Base-by-base conservation (phyloP, 1,140 invertebrate species). In the Polypedilum vanderplanki region DNA sequence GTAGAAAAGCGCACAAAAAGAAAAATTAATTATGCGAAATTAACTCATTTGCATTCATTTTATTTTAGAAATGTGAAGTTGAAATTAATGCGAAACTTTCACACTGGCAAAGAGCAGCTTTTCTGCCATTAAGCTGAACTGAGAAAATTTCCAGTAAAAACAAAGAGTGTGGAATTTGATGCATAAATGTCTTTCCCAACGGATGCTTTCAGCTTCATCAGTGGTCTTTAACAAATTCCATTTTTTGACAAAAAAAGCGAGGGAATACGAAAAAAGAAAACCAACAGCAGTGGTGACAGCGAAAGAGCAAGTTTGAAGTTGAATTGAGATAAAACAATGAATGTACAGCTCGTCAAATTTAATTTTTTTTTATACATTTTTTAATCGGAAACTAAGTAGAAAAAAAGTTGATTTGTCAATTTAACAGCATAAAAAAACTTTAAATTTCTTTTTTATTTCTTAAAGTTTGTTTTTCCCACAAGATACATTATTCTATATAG, bases 11-110 rank as follows among this genome's bases (percentile, higher is more conserved):
- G n/a, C 46, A 57, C 12, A 57, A 57, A 57, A 57, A 15, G 46
- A 57, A 33, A 33, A 33, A 57, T 57, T 57, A 57, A 57, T 57
- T 57, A 57, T 57, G 12, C 12, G 46, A 57, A 57, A 57, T 57
- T 57, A 57, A 57, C n/a, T 57, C 46, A 57, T 57, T 57, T 57
- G 46, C 46, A 57, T 57, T 57, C 46, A 57, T 57, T 57, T 57
- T 57, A 15, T 57, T 57, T 57, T n/a, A 33, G 24, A 33, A 33
- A n/a, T 57, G 46, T 15, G 46, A 12, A 57, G 46, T n/a, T 57
- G 46, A 57, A 57, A 57, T 57, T 15, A 57, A 57, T 57, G 46
- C 9, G 46, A 57, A 57, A 57, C 46, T 57, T 57, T 57, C n/a
- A 15, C 46, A 3, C 24, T 33, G 24, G 24, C 46, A 57, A 57